phyloP scores from a whole-genome alignment of 2,888 invertebrate genomes.

The Acleris cristana region DNA sequence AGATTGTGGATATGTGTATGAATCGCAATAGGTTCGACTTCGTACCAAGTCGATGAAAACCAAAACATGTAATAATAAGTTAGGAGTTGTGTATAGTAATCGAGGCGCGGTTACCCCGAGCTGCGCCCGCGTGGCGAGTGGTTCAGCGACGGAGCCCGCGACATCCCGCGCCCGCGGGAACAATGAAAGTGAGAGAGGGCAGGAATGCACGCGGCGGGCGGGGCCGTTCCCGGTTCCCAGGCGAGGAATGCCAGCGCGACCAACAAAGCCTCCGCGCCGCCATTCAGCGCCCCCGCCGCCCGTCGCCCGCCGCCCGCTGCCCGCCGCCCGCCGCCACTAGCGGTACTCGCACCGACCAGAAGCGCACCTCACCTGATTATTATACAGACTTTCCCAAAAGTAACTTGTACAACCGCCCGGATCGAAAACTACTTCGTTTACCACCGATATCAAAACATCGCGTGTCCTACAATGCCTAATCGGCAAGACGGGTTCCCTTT shows the following conservation, averaged over 20 bases:
- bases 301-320: conserved; percentile 45
- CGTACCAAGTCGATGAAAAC: too few relatives aligned
- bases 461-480: conserved; percentile 38
- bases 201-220: conserved; percentile 71
- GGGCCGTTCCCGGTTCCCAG: conserved; percentile 78
- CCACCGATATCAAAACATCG: conserved; percentile 62
- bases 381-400: conserved; percentile 72
- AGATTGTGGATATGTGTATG: too few relatives aligned
- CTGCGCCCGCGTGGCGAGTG: too few relatives aligned
- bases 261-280: conserved; percentile 81
- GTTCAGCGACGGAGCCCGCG: conserved; percentile 47
- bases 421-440: conserved; percentile 51
- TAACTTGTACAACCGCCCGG: conserved; percentile 61
- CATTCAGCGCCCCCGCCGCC: conserved; percentile 72
- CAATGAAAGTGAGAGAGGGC: conserved; percentile 83
- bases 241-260: conserved; percentile 82
- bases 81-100: too few relatives aligned
- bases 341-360: conserved; percentile 50
- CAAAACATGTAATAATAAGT: too few relatives aligned
- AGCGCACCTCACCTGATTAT: conserved; percentile 61
- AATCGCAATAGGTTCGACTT: too few relatives aligned
- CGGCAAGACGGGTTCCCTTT: too few relatives aligned
- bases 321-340: conserved; percentile 48
- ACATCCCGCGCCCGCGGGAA: conserved; percentile 81
- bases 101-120: too few relatives aligned